Base-by-base conservation (phyloP, 2,797 vertebrate species). In the Pseudochirops corinnae region DNA sequence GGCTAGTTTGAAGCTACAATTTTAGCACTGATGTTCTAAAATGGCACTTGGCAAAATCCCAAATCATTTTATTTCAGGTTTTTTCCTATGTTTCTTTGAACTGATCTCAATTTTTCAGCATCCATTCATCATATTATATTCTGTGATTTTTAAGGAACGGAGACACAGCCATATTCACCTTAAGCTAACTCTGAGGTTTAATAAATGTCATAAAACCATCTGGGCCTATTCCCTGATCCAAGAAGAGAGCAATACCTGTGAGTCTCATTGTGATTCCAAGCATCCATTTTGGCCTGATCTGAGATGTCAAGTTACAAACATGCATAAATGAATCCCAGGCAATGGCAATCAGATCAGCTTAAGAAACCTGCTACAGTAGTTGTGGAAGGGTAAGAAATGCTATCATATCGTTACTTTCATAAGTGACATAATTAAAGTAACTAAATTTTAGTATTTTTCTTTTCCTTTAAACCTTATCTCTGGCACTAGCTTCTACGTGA, bases 1-100 rank as follows among this genome's bases (percentile, higher is more conserved):
- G 46, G 26, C 14, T 91, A 55, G n/a, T 94, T 62, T 39, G 60
- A 91, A 94, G 52, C 55, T 67, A 94, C 7, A 91, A 67, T 91
- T 91, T 91, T 58, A 91, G 62, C 39, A 31, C 16, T 91, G 26
- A 53, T 46, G 5, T n/a, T 94, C 14, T 91, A 62, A 91, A 18
- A 28, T 55, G 28, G 50, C n/a, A 91, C 90, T 58, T 67, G 60
- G 33, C 33, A 91, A 39, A 56, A 67, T 67, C 7, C n/a, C 24
- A 91, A 39, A 55, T 1, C 18, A 29, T 55, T 91, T 94, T 46
- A 67, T 67, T 67, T 94, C 56, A 91, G 0, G 18, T 46, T 55
- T 53, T 50, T 90, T 56, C 18, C 24, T 93, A 52, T 56, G 31
- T 57, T 56, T 56, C 46, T 87, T 90, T 87, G 56, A 60, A 18